Evolutionary conservation across 2,888 invertebrate species (phyloP).

Genomic region (Leucophenga montana): DNA sequence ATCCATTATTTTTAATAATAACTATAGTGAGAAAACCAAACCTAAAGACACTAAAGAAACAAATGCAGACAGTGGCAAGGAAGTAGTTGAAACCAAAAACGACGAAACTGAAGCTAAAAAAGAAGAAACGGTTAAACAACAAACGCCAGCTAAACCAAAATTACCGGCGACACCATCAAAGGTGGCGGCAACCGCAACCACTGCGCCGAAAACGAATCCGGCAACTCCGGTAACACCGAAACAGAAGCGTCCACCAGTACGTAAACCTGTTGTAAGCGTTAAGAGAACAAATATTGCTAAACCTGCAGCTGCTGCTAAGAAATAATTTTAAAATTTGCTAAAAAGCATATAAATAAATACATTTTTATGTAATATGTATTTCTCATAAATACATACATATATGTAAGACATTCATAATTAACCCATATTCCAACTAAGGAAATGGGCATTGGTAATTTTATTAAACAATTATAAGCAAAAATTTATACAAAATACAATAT

Average conservation of each 20-base stretch:
- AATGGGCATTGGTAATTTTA: no score
- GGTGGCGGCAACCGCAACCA: constrained; percentile 25
- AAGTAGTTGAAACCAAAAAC: constrained; percentile 69
- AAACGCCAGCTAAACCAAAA: constrained; percentile 32
- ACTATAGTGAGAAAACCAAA: constrained; percentile 75
- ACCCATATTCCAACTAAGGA: no score
- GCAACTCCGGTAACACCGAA: constrained; percentile 32
- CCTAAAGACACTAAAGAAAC: constrained; percentile 58
- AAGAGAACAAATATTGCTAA: constrained; percentile 21
- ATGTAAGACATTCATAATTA: no score
- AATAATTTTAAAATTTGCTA: no score
- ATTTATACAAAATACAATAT: no score
- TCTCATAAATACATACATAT: no score
- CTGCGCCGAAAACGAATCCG: constrained; percentile 26
- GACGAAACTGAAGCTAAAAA: constrained; percentile 67
- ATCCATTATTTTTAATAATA: not conserved
- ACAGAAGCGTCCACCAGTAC: constrained; percentile 39
- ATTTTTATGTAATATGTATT: no score
- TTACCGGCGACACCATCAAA: constrained; percentile 35
- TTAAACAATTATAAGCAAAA: no score
- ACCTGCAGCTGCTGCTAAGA: constrained; percentile 23
- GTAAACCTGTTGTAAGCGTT: constrained; percentile 27
- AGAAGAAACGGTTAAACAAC: constrained; percentile 42
- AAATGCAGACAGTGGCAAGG: not conserved
- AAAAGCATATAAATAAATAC: no score